Evolutionary conservation across 2,797 vertebrate species (phyloP).

Genomic region (Spatula versicolor): DNA sequence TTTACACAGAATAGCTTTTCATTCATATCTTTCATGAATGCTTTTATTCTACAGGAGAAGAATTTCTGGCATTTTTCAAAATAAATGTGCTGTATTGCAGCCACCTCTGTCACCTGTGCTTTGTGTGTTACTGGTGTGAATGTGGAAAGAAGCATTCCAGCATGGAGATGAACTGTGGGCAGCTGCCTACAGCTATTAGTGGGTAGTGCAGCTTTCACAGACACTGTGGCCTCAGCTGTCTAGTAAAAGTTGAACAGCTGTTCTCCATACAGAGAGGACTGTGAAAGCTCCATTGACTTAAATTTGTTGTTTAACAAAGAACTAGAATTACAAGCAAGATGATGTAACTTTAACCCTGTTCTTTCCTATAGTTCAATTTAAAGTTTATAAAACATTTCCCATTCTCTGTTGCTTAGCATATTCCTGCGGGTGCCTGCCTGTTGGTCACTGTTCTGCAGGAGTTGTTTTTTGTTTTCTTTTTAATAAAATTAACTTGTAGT

Average conservation of each 20-base stretch:
- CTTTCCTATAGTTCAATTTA: constrained; percentile 33
- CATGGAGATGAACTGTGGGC: constrained; percentile 77
- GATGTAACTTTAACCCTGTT: constrained; percentile 76
- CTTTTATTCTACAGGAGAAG: constrained; percentile 40
- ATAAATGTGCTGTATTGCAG: background rate
- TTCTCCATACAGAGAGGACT: constrained; percentile 80
- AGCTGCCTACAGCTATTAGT: constrained; percentile 83
- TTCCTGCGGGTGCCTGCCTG: background rate
- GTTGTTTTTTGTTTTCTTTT: background rate
- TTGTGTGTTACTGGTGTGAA: constrained; percentile 44
- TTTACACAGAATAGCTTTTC: constrained; percentile 38
- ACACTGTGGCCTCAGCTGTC: constrained; percentile 90
- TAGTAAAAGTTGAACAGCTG: constrained; percentile 92
- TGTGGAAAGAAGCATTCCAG: constrained; percentile 72
- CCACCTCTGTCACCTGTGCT: constrained; percentile 71
- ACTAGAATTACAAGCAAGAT: constrained; percentile 79
- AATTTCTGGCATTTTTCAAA: constrained; percentile 54
- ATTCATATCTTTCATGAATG: constrained; percentile 35
- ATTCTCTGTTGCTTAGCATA: constrained; percentile 9
- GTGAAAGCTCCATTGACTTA: constrained; percentile 87
- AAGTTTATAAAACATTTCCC: constrained; percentile 70
- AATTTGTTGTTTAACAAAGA: constrained; percentile 79
- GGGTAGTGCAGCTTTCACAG: constrained; percentile 79
- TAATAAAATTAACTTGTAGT: background rate
- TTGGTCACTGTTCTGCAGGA: background rate